Evolutionary conservation across 1,140 invertebrate species (phyloP), one percentile per base, ranked within the genome.

Genomic region (Holotrichia oblita): DNA sequence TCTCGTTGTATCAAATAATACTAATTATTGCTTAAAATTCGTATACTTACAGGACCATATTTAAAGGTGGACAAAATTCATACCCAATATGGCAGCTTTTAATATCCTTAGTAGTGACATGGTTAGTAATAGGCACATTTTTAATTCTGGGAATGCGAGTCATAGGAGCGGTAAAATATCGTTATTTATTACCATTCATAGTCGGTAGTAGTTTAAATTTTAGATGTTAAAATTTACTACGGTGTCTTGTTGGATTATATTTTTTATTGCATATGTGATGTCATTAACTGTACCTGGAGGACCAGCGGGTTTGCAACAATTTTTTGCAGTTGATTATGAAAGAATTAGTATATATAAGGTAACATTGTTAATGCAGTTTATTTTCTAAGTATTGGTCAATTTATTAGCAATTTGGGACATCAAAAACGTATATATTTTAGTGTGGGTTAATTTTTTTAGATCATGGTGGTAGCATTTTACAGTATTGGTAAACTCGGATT

Each of bases 161-260:
- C 73, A 69, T 74, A 61, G 55, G 78, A 79, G 72, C 72, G 78
- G 76, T 78, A 77, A 77, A 14, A 74, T 24, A 20, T 78, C 6
- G 6, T 14, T 41, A 61, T 7, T 64, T 20, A 8, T 40, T 80
- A 42, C 22, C 12, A 72, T 78, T 73, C 42, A 8, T 3, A 14
- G 0, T 55, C 2, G 14, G 7, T 8, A 77, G 44, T 12, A 20
- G 42, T 14, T 27, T 12, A n/a, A 48, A 44, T 78, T 79, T 76
- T 76, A 80, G 80, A 55, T 80, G 20, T 77, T 80, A 27, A 80
- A 79, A 72, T 48, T 75, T 8, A 78, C n/a, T 6, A 72, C 69
- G 34, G 42, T 78, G 44, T 22, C 55, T 4, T 42, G 69, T 75
- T 77, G 74, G 17, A 6, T 74, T 6, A 73, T 78, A 22, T 34